Evolutionary conservation across 2,113 vertebrate genomes (phyloP), one percentile per base, ranked within the genome.

Genomic region (Saguinus midas): DNA sequence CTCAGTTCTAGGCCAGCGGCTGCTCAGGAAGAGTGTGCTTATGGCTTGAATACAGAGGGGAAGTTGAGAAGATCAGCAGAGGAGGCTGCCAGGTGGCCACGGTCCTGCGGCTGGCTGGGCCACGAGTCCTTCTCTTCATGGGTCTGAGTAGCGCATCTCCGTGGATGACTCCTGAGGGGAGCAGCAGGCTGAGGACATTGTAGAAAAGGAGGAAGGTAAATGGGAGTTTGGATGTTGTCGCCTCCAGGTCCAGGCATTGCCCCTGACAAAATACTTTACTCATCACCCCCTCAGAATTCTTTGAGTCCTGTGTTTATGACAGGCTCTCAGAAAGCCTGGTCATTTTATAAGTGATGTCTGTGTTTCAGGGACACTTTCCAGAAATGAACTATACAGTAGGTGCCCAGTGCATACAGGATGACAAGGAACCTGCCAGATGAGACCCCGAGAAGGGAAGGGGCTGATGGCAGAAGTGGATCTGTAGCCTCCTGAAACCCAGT

Each of bases 401-500:
- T 80, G 48, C 21, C 20, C 29, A 43, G 32, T 14, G 43, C 10
- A 37, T 25, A 21, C 8, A 35, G 45, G 27, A 29, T 32, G 12
- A 29, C 57, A 23, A 35, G n/a, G 2, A 8, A 12, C 13, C 43
- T 10, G 1, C 14, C 66, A 5, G 2, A 43, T 12, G 45, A 29
- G 40, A 43, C 10, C 25, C 21, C 1, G 20, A 32, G 32, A 45
- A 45, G 29, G 50, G 32, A 35, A 68, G 25, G 35, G 32, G n/a
- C 8, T 55, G 13, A 9, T 58, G 12, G 50, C 12, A 64, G 23
- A 58, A 12, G 43, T 52, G 3, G 20, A 11, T 21, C 11, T 1
- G 3, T 6, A 17, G 27, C 45, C 5, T 52, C 0, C 45, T 18
- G 18, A 35, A 64, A 35, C 2, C n/a, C 5, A 0, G 29, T 27